Conservation (phyloP, 2,113 vertebrate species). For the Microtus montanus region DNA sequence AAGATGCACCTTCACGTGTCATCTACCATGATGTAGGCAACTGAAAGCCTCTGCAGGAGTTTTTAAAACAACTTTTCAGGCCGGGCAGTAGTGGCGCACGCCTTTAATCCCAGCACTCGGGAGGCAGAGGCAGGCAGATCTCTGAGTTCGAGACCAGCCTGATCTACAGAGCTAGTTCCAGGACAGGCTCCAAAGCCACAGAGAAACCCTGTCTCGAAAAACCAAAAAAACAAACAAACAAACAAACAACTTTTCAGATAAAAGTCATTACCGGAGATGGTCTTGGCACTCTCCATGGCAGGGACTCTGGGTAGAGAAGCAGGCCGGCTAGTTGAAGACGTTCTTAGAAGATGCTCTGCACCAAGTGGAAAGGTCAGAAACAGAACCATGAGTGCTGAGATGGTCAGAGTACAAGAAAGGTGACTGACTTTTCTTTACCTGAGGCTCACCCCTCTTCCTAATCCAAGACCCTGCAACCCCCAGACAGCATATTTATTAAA, state of each 20-base stretch:
- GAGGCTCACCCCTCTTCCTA: not conserved
- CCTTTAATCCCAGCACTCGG: no score
- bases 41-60: not conserved
- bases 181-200: no score
- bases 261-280: slow-evolving; percentile 89
- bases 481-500: not conserved
- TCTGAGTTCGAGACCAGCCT: no score
- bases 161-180: no score
- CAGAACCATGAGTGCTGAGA: not conserved
- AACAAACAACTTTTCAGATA: not conserved
- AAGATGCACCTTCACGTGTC: not conserved
- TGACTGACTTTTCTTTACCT: not conserved
- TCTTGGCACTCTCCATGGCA: slow-evolving; percentile 92
- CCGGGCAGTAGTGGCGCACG: no score
- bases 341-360: slow-evolving; percentile 91
- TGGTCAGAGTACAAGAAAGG: not conserved
- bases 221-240: no score
- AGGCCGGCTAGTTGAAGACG: slow-evolving; percentile 88
- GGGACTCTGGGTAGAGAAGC: slow-evolving; percentile 92
- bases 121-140: no score
- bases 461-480: not conserved
- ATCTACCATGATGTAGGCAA: not conserved
- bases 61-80: not conserved
- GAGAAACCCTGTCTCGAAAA: no score
- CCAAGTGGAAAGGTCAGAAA: slow-evolving; percentile 50